Percentiles rank a stretch among this genome's conserved stretches.
phyloP scores from a whole-genome alignment of 1,140 invertebrate species.

The Megalonaias nervosa region DNA sequence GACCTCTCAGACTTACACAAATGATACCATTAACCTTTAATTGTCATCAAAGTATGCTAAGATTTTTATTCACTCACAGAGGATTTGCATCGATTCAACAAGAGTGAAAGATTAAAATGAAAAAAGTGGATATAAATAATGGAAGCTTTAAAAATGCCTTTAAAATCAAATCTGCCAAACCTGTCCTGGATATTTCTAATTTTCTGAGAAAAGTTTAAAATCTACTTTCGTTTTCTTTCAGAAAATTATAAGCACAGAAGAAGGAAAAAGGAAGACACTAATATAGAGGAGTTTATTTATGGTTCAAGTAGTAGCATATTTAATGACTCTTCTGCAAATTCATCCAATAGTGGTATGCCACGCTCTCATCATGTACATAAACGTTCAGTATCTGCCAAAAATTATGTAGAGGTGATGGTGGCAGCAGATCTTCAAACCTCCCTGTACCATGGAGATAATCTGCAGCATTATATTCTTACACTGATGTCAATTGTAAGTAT shows the following conservation, averaged over 20 bases:
- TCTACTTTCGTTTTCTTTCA: conserved; percentile 24
- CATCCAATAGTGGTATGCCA: neutral
- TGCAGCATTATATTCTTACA: conserved; percentile 87
- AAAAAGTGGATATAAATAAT: no score
- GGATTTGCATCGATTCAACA: no score
- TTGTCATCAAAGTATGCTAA: no score
- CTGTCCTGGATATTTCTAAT: no score
- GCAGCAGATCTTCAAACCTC: conserved; percentile 91
- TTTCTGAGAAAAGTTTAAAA: no score
- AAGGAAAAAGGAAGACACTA: conserved; percentile 26
- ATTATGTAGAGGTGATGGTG: conserved; percentile 88
- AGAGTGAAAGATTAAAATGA: no score
- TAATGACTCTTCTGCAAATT: conserved; percentile 28
- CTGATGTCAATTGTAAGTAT: conserved; percentile 90
- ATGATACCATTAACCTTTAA: no score
- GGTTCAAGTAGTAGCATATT: conserved; percentile 19
- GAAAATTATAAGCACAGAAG: conserved; percentile 41
- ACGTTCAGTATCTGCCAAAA: conserved; percentile 74
- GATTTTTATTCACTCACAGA: no score
- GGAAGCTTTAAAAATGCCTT: no score
- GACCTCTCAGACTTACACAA: no score
- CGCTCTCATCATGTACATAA: conserved; percentile 43
- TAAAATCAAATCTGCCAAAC: no score
- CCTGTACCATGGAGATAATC: conserved; percentile 71
- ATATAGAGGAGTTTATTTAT: conserved; percentile 26